Evolutionary conservation across 1,140 invertebrate species (phyloP).

Genomic region (Fopius arisanus): DNA sequence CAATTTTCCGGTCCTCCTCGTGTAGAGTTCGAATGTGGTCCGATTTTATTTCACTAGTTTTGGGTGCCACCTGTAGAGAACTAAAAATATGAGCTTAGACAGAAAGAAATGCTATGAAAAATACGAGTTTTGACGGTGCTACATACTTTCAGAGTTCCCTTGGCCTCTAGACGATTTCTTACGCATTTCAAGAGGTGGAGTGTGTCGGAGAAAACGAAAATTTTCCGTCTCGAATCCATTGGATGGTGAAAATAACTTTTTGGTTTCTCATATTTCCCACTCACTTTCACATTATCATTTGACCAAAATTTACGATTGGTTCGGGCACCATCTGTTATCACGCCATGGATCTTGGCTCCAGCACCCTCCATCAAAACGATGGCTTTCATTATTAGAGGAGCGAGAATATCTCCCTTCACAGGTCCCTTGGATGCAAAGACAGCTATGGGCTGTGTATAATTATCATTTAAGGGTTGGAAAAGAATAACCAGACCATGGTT

Average conservation of each 20-base stretch:
- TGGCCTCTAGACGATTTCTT: slow-evolving; percentile 3
- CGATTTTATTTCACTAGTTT: no score
- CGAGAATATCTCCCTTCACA: slow-evolving; percentile 17
- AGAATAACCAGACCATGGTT: slow-evolving; percentile 32
- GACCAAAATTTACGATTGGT: slow-evolving; percentile 25
- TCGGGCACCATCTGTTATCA: background rate
- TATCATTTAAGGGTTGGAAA: slow-evolving; percentile 23
- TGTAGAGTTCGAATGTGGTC: no score
- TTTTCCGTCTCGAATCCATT: background rate
- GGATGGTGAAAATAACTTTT: slow-evolving; percentile 32
- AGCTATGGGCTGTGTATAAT: slow-evolving; percentile 29
- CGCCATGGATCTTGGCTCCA: slow-evolving; percentile 16
- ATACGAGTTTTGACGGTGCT: no score
- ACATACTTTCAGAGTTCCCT: no score
- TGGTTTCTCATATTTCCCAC: slow-evolving; percentile 6
- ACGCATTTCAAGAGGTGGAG: slow-evolving; percentile 14
- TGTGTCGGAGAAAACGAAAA: slow-evolving; percentile 27
- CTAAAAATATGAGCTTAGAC: no score
- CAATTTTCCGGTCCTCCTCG: no score
- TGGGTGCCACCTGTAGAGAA: no score
- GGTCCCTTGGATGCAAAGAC: slow-evolving; percentile 32
- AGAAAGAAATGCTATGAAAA: no score
- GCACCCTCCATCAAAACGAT: slow-evolving; percentile 28
- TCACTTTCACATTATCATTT: background rate
- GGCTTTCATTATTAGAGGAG: slow-evolving; percentile 30